Percentiles rank a stretch among this genome's conserved stretches.
These are phyloP conservation scores for Botia almorhae DNA, from an alignment of 2,797 vertebrate genomes.

Conservation along the genomic window DNA sequence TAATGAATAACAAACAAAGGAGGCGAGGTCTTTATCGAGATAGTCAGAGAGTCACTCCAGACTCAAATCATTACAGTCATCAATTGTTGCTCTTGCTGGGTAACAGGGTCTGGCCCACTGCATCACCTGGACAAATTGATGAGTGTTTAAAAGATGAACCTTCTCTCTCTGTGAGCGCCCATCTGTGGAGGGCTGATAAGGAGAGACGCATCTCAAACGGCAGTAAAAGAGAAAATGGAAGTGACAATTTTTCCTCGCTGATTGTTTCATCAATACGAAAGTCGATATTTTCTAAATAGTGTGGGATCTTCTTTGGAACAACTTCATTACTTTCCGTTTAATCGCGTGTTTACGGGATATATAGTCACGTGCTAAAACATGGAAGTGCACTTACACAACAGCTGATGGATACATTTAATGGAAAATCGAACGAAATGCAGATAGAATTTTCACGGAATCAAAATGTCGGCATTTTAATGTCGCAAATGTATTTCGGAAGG, in stretches of 20 bases:
- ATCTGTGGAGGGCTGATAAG: conserved; percentile 58
- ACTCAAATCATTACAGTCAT: conserved; percentile 47
- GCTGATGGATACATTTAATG: conserved; percentile 12
- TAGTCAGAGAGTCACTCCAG: conserved; percentile 10
- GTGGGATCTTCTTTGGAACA: conserved; percentile 14
- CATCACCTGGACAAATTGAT: conserved; percentile 60
- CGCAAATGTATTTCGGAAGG: background rate
- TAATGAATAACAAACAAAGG: conserved; percentile 39
- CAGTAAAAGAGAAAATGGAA: conserved; percentile 45
- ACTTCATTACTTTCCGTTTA: conserved; percentile 22
- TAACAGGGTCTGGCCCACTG: conserved; percentile 36
- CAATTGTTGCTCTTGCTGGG: conserved; percentile 18
- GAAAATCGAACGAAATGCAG: background rate
- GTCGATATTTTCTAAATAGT: conserved; percentile 53
- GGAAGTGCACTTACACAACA: background rate
- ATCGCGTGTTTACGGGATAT: background rate
- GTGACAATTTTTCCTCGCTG: conserved; percentile 53
- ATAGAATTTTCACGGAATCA: conserved; percentile 1
- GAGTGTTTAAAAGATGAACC: conserved; percentile 59
- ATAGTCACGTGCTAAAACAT: background rate
- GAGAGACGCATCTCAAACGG: conserved; percentile 38
- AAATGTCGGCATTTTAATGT: background rate
- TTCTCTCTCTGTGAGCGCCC: conserved; percentile 40
- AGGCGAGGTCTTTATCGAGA: conserved; percentile 29
- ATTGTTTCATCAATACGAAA: conserved; percentile 61